phyloP scores from a whole-genome alignment of 92 coral and sea anemone species.

The Desmophyllum pertusum region DNA sequence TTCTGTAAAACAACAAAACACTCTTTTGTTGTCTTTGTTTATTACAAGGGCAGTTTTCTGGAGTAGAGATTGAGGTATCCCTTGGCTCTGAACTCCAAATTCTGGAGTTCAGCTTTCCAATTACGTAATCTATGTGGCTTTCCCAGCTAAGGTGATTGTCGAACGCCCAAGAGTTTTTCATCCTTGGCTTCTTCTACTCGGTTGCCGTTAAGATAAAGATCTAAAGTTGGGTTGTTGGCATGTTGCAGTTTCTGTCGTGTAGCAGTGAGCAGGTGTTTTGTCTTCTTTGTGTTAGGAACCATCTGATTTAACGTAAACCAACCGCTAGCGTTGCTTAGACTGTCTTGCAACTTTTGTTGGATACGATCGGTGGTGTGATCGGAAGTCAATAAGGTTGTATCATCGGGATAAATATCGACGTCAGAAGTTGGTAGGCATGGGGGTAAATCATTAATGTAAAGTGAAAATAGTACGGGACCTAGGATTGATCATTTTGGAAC shows the following conservation, averaged over 20 bases:
- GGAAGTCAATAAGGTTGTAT: not conserved
- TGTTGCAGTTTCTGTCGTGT: conserved; percentile 39
- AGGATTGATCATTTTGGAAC: conserved; percentile 33
- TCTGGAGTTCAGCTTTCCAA: conserved; percentile 27
- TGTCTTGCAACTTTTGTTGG: not conserved
- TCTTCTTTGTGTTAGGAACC: conserved; percentile 42
- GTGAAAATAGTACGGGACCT: not conserved
- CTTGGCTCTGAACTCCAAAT: not conserved
- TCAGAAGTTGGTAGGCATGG: not conserved
- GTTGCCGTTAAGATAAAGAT: conserved; percentile 25
- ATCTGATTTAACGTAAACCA: not conserved
- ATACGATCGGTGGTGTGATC: too few relatives aligned
- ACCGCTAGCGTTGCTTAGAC: not conserved
- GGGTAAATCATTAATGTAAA: too few relatives aligned
- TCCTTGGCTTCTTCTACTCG: conserved; percentile 24
- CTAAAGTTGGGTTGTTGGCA: conserved; percentile 2
- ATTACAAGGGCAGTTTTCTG: too few relatives aligned
- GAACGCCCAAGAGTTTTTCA: conserved; percentile 19
- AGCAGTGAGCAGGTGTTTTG: conserved; percentile 39
- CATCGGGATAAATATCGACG: not conserved
- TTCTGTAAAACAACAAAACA: too few relatives aligned
- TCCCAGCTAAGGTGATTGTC: conserved; percentile 7
- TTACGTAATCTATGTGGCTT: conserved; percentile 18
- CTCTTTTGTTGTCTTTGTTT: too few relatives aligned
- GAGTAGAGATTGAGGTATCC: not conserved